Percentiles rank a stretch among this genome's conserved stretches.
Conservation (phyloP, 2,797 vertebrate genomes). For the Falco peregrinus region DNA sequence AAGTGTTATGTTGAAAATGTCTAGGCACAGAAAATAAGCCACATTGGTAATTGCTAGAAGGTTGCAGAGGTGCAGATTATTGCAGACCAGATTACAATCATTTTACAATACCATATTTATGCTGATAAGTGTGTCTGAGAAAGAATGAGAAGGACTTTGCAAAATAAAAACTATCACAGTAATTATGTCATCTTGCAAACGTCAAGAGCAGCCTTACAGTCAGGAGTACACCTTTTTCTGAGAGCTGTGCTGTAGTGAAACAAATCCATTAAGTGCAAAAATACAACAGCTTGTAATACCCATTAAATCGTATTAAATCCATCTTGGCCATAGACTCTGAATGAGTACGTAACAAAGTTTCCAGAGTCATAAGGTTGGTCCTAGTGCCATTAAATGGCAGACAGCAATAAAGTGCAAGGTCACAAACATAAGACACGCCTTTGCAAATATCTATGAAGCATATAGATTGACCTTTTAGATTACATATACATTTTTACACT, state of each 20-base stretch:
- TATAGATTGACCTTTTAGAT: not conserved
- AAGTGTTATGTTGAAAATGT: not conserved
- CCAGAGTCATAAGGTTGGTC: not conserved
- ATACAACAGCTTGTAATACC: not conserved
- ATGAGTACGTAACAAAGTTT: not conserved
- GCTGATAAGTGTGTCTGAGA: not conserved
- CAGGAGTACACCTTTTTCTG: not conserved
- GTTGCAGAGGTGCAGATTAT: not conserved
- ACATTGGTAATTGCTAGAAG: not conserved
- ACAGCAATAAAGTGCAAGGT: not conserved
- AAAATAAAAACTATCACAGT: not conserved
- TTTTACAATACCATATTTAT: not conserved
- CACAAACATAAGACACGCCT: not conserved
- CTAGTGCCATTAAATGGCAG: not conserved
- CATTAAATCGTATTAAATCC: not conserved
- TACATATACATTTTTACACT: not conserved
- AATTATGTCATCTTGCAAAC: not conserved
- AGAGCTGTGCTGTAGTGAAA: not conserved
- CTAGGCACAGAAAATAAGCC: accelerated
- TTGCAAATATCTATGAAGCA: not conserved
- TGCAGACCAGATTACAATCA: not conserved
- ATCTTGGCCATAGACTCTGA: not conserved
- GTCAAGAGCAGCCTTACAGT: not conserved
- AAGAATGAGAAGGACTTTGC: not conserved
- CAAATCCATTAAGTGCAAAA: not conserved